Conservation (phyloP, 1,140 invertebrate genomes). For the Halictus rubicundus region DNA sequence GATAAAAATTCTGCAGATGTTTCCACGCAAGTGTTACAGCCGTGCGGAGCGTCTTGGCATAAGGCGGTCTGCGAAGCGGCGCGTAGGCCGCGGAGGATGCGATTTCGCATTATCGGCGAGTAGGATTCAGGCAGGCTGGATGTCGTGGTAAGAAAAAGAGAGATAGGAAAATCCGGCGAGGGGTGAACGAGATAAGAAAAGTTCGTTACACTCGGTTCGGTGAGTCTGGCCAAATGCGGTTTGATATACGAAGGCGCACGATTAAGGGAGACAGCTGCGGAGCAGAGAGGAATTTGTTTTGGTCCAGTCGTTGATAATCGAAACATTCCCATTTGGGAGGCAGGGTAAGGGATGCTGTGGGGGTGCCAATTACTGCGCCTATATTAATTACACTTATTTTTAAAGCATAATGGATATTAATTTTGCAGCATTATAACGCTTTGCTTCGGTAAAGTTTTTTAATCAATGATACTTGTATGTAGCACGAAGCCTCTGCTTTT, state of each 20-base stretch:
- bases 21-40: neutral
- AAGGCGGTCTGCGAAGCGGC: neutral
- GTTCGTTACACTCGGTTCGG: slow-evolving; percentile 30
- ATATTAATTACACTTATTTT: too few relatives aligned
- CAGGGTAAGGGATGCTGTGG: too few relatives aligned
- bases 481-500: too few relatives aligned
- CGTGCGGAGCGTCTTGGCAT: neutral
- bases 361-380: too few relatives aligned
- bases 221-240: neutral
- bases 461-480: too few relatives aligned
- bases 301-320: too few relatives aligned
- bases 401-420: too few relatives aligned
- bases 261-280: slow-evolving; percentile 1
- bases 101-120: slow-evolving; percentile 34
- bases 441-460: too few relatives aligned
- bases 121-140: slow-evolving; percentile 20
- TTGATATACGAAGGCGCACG: slow-evolving; percentile 13
- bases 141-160: neutral
- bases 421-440: too few relatives aligned
- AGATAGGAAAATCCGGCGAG: slow-evolving; percentile 31
- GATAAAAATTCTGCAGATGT: neutral
- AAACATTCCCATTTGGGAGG: too few relatives aligned
- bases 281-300: neutral
- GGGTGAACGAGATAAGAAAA: slow-evolving; percentile 26
- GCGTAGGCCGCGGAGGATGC: slow-evolving; percentile 13